phyloP scores from a whole-genome alignment of 2,113 vertebrate genomes.

The Hassar affinis region DNA sequence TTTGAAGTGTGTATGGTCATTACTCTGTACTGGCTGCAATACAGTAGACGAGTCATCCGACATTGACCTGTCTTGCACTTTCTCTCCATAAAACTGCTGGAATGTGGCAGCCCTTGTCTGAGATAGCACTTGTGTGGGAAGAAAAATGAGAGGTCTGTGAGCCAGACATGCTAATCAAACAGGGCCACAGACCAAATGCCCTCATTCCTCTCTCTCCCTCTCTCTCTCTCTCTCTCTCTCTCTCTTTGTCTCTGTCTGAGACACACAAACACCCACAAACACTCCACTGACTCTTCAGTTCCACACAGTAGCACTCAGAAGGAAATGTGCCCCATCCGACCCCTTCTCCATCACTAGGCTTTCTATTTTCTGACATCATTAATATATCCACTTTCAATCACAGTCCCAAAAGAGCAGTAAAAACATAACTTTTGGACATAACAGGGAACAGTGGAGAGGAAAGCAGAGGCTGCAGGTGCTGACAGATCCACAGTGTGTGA shows the following conservation, averaged over 20 bases:
- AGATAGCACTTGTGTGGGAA: slow-evolving; percentile 29
- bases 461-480: slow-evolving; percentile 18
- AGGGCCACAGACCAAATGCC: slow-evolving; percentile 20
- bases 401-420: background rate
- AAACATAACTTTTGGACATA: background rate
- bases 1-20: slow-evolving; percentile 3
- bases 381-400: background rate
- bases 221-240: slow-evolving; percentile 6
- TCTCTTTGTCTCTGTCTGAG: no score
- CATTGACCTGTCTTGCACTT: slow-evolving; percentile 26
- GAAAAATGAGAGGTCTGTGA: slow-evolving; percentile 42
- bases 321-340: background rate
- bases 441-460: slow-evolving; percentile 27
- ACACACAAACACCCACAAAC: background rate
- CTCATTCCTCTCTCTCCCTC: slow-evolving; percentile 18
- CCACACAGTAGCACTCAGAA: background rate
- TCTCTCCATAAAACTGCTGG: slow-evolving; percentile 22
- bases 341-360: background rate
- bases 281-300: slow-evolving; percentile 9
- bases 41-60: background rate
- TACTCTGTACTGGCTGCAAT: no score
- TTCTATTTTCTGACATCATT: background rate
- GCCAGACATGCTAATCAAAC: slow-evolving; percentile 40
- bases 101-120: slow-evolving; percentile 43
- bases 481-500: slow-evolving; percentile 36